Evolutionary conservation across 2,888 invertebrate species (phyloP).

Genomic region (Chaetogeoica ovagalla): DNA sequence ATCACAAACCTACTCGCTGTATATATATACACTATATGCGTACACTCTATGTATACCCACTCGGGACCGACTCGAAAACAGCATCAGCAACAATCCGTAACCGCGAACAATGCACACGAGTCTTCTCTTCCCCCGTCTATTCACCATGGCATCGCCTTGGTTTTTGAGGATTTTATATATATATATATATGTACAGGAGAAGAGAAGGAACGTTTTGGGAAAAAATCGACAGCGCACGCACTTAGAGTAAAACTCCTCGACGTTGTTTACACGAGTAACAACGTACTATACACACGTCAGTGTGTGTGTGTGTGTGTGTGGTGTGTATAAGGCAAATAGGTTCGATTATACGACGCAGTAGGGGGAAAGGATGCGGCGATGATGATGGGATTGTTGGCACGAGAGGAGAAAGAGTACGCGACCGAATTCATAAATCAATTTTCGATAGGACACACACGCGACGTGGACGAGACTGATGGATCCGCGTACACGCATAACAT

Average conservation of each 20-base stretch:
- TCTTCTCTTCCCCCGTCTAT: too few relatives aligned
- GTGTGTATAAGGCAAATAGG: too few relatives aligned
- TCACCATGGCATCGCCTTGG: background rate
- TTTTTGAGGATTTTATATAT: background rate
- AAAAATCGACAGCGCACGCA: slow-evolving; percentile 22
- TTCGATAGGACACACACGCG: background rate
- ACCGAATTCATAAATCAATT: slow-evolving; percentile 36
- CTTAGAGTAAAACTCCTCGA: background rate
- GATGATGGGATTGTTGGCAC: slow-evolving; percentile 6
- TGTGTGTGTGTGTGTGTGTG: background rate
- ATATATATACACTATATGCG: too few relatives aligned
- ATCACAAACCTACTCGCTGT: background rate
- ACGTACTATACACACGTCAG: too few relatives aligned
- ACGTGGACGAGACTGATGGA: background rate
- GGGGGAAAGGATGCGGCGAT: too few relatives aligned
- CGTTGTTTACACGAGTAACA: slow-evolving; percentile 4
- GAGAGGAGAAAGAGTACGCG: background rate
- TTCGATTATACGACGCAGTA: background rate
- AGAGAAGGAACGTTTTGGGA: background rate
- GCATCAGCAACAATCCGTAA: slow-evolving; percentile 41
- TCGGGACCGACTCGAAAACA: slow-evolving; percentile 32
- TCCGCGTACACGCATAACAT: background rate
- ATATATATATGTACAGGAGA: background rate
- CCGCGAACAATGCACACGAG: slow-evolving; percentile 25
- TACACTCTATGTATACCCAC: background rate